These are phyloP conservation scores for Neodiprion virginianus DNA, from an alignment of 1,140 invertebrate species.

Conservation along the genomic window DNA sequence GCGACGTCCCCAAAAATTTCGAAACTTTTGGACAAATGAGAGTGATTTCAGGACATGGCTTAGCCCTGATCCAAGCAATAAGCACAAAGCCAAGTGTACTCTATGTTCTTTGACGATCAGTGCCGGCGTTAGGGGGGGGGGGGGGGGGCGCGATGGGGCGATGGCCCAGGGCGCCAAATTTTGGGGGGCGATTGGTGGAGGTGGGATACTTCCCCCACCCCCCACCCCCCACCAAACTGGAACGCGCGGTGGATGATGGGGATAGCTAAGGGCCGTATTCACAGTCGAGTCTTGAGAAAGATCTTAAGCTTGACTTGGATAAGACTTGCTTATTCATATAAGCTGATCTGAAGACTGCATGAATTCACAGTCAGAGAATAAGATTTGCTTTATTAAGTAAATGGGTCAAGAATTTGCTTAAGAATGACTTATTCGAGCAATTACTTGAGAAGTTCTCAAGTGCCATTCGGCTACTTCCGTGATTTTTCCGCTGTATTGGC, in stretches of 20 bases:
- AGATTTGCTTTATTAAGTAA: conserved; percentile 5
- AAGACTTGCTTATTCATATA: conserved; percentile 14
- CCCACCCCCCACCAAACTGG: too few species aligned
- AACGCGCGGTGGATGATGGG: too few species aligned
- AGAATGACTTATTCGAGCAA: conserved; percentile 13
- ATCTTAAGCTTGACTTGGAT: conserved; percentile 11
- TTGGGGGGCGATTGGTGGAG: too few species aligned
- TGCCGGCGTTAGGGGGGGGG: too few species aligned
- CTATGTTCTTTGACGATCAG: background rate
- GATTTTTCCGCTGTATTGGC: conserved; percentile 13
- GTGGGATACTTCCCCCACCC: too few species aligned
- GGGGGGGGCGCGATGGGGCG: too few species aligned
- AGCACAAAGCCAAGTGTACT: conserved; percentile 17
- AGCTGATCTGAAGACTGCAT: conserved; percentile 14
- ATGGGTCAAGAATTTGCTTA: background rate
- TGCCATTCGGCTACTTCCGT: conserved; percentile 13
- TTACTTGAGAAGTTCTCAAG: conserved; percentile 13
- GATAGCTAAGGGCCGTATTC: conserved; percentile 6
- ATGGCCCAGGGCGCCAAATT: too few species aligned
- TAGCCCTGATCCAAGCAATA: conserved; percentile 13
- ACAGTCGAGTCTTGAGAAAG: conserved; percentile 9
- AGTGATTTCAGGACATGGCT: conserved; percentile 16
- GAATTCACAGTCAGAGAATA: conserved; percentile 14
- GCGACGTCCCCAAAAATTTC: conserved; percentile 22
- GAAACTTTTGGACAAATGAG: conserved; percentile 15